Base-by-base conservation (phyloP, 2,113 vertebrate species). In the Cheirogaleus medius region DNA sequence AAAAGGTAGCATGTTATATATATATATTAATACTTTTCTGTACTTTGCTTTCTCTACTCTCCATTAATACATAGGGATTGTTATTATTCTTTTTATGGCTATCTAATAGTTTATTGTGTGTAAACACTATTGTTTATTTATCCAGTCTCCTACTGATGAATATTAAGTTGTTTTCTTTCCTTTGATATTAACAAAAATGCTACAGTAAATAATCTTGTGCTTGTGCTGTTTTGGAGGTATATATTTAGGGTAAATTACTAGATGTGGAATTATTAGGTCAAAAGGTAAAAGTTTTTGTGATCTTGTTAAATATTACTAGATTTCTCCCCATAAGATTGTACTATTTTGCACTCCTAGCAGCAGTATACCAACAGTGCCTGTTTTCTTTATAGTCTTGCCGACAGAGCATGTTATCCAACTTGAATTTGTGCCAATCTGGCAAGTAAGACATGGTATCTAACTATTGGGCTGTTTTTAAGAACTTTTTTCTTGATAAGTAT, bases 321-420 rank as follows among this genome's bases (percentile, higher is more conserved):
- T 90, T 90, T 86, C 42, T 81, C n/a, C 56, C 21, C 44, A 39
- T 8, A 39, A 25, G 17, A 13, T 87, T 63, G 15, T 44, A 54
- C 39, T 91, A n/a, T 39, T 96, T 81, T 84, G 49, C 13, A 74
- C 11, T 68, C 32, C 32, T 23, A 68, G 12, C 21, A 87, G 23
- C 15, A 93, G 66, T n/a, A 82, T 17, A 58, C 21, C 21, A 14
- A 89, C 29, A 73, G 17, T 71, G 52, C 37, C 37, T 56, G 2
- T 82, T 81, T 88, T 80, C 71, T 94, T 95, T 85, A 39, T 64
- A 88, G 49, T 17, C 15, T 56, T 81, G 73, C 83, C 77, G 94
- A 77, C 10, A 86, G 21, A 89, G 14, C 6, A 42, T 37, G 85
- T 39, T 47, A 18, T 54, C 86, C 69, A 68, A 42, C 29, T 73